phyloP scores from a whole-genome alignment of 2,113 vertebrate species.

The Colossoma macropomum region DNA sequence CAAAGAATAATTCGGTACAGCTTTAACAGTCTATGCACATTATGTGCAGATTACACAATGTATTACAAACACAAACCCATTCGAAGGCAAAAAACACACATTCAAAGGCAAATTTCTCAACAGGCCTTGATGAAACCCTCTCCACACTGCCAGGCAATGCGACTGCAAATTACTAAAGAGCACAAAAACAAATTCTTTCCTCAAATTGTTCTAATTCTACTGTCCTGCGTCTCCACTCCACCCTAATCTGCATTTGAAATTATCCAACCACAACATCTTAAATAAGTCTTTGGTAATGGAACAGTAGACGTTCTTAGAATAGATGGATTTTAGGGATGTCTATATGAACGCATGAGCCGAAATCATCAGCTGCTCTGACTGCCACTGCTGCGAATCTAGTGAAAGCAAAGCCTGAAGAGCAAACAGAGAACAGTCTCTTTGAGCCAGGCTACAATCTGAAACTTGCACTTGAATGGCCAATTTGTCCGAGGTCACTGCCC shows the following conservation, averaged over 20 bases:
- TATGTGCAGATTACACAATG: not conserved
- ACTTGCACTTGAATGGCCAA: not conserved
- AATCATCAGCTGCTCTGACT: not conserved
- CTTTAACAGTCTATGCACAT: not conserved
- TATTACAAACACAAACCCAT: too few species aligned
- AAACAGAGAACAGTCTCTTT: not conserved
- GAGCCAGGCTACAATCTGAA: not conserved
- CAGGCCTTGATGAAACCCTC: too few species aligned
- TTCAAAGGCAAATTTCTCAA: not conserved
- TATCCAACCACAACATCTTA: not conserved
- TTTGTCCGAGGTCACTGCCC: slow-evolving; percentile 60
- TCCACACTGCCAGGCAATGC: not conserved
- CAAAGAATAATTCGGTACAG: not conserved
- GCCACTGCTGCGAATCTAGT: not conserved
- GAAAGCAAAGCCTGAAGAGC: not conserved
- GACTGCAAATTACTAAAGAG: not conserved
- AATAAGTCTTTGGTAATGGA: slow-evolving; percentile 1
- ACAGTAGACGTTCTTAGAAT: not conserved
- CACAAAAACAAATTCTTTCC: not conserved
- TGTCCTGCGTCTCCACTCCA: not conserved
- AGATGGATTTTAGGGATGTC: not conserved
- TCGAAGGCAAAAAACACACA: not conserved
- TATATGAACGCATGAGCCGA: not conserved
- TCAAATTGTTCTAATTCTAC: not conserved
- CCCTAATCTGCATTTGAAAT: slow-evolving; percentile 21